These are phyloP conservation scores for Hyaena hyaena DNA, from an alignment of 2,113 vertebrate species.

Conservation along the genomic window DNA sequence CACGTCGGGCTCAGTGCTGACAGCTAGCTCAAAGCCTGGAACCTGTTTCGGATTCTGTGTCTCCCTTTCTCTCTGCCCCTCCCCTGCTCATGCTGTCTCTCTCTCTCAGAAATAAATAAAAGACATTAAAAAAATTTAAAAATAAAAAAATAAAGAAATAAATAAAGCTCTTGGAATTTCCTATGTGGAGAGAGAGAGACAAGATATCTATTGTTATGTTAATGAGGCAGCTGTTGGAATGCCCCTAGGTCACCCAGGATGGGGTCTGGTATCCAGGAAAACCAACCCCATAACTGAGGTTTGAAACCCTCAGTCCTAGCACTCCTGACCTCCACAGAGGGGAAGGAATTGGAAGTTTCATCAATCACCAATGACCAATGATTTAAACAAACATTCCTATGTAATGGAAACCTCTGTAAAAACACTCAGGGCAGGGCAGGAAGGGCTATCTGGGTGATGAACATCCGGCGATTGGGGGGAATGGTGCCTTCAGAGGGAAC, in stretches of 20 bases:
- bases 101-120: too few relatives aligned
- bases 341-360: neutral
- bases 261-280: neutral
- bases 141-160: too few relatives aligned
- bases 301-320: neutral
- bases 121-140: too few relatives aligned
- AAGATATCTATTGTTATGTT: neutral
- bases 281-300: neutral
- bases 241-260: neutral
- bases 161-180: neutral
- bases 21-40: too few relatives aligned
- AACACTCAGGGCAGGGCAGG: neutral
- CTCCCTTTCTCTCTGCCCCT: too few relatives aligned
- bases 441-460: neutral
- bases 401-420: neutral
- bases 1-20: too few relatives aligned
- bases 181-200: neutral
- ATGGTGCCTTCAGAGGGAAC: too few relatives aligned
- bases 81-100: too few relatives aligned
- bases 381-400: neutral
- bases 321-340: neutral
- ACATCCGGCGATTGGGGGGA: neutral
- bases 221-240: neutral
- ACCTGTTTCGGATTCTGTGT: too few relatives aligned
- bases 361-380: neutral